Percentiles rank a stretch among this genome's conserved stretches.
Conservation (phyloP, 1,140 invertebrate species). For the Temnothorax nylanderi region DNA sequence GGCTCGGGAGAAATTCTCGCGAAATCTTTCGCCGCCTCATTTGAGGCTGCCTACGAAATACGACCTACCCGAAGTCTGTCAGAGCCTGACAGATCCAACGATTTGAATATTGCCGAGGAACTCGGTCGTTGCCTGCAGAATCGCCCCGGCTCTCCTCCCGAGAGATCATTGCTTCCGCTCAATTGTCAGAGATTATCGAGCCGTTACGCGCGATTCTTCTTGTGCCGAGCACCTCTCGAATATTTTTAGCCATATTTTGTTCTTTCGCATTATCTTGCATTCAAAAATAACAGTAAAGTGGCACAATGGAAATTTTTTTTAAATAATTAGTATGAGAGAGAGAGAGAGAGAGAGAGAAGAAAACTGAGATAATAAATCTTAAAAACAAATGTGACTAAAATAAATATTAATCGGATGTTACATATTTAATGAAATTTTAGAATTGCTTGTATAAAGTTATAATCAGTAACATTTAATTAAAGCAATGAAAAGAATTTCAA, state of each 20-base stretch:
- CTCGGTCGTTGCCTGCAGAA: constrained; percentile 58
- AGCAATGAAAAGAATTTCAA: background rate
- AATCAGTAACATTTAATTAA: background rate
- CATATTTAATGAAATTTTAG: background rate
- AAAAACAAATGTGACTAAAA: background rate
- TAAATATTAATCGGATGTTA: background rate
- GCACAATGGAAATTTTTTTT: background rate
- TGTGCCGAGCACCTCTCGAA: background rate
- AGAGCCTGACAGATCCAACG: constrained; percentile 48
- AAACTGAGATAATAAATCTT: background rate
- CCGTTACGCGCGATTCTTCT: constrained; percentile 43
- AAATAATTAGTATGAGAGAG: background rate
- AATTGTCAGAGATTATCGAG: constrained; percentile 60
- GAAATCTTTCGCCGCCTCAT: constrained; percentile 77
- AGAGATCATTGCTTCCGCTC: constrained; percentile 65
- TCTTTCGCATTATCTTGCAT: background rate
- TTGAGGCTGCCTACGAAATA: constrained; percentile 66
- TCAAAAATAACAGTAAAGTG: background rate
- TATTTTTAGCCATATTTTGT: constrained; percentile 11
- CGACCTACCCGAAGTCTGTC: constrained; percentile 60
- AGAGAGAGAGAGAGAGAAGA: background rate
- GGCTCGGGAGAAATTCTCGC: constrained; percentile 71
- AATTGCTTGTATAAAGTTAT: background rate
- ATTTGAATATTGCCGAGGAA: constrained; percentile 70
- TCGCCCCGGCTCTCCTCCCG: constrained; percentile 28